Evolutionary conservation across 2,113 vertebrate genomes (phyloP).

Genomic region (Terrapene triunguis): DNA sequence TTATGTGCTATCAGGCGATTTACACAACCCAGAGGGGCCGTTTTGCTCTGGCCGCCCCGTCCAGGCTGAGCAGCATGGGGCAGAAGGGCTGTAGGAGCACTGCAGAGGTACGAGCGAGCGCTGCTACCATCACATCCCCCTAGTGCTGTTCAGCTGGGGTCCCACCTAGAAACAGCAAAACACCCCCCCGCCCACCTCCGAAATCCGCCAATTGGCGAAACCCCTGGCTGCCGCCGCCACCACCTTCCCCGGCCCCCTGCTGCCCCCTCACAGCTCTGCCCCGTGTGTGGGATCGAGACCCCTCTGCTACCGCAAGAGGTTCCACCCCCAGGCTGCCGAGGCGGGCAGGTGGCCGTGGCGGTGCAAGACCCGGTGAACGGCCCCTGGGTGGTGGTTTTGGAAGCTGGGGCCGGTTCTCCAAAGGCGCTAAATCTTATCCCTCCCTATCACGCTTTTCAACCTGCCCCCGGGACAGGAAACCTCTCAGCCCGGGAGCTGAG

Average conservation of each 20-base stretch:
- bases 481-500: background rate
- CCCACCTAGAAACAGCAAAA: background rate
- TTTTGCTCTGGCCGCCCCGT: background rate
- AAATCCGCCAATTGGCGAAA: background rate
- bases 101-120: background rate
- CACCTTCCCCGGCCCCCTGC: too few relatives aligned
- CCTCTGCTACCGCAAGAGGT: background rate
- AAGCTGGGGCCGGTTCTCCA: background rate
- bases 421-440: background rate
- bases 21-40: accelerated
- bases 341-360: accelerated
- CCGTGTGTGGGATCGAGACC: too few relatives aligned
- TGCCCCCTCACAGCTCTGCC: background rate
- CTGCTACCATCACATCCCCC: background rate
- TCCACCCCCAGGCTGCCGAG: too few relatives aligned
- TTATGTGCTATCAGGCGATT: accelerated
- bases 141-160: accelerated
- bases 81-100: accelerated
- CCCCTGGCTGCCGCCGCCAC: too few relatives aligned
- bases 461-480: accelerated
- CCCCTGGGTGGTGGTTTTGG: background rate
- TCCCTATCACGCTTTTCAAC: background rate
- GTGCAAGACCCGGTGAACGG: background rate
- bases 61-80: accelerated
- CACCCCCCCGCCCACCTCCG: accelerated